Evolutionary conservation across 2,888 invertebrate species (phyloP).

Genomic region (Xylota sylvarum): DNA sequence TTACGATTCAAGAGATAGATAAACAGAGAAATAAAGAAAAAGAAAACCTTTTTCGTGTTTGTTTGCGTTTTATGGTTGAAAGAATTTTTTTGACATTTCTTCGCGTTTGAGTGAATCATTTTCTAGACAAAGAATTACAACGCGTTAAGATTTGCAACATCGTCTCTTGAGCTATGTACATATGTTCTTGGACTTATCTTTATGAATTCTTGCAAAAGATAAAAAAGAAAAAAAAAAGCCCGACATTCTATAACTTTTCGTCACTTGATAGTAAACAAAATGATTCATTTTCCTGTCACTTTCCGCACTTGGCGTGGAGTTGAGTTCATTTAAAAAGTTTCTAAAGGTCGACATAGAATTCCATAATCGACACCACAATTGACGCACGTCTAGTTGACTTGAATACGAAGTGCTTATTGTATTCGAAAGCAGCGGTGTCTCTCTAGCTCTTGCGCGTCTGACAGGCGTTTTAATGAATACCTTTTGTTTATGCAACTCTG

Average conservation of each 20-base stretch:
- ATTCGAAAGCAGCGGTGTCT: conserved; percentile 37
- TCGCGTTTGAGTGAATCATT: conserved; percentile 28
- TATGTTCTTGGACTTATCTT: conserved; percentile 30
- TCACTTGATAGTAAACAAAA: conserved; percentile 31
- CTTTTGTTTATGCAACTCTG: conserved; percentile 61
- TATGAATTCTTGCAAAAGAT: conserved; percentile 15
- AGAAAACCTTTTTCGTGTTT: not conserved
- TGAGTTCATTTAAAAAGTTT: conserved; percentile 3
- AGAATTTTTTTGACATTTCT: not conserved
- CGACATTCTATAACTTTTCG: conserved; percentile 15
- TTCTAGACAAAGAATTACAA: conserved; percentile 11
- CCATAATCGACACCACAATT: conserved; percentile 68
- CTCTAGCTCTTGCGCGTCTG: conserved; percentile 14
- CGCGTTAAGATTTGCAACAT: not conserved
- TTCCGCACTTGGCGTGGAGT: conserved; percentile 33
- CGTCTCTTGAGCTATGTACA: not conserved
- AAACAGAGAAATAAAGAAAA: not conserved
- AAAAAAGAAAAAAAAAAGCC: not conserved
- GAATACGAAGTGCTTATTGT: conserved; percentile 58
- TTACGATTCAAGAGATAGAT: not conserved
- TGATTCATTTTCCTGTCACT: conserved; percentile 57
- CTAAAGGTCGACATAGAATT: conserved; percentile 50
- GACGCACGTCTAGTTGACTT: conserved; percentile 63
- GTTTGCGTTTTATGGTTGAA: not conserved
- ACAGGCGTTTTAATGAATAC: conserved; percentile 54